Evolutionary conservation across 2,888 invertebrate species (phyloP), one percentile per base, ranked within the genome.

Genomic region (Bhutanitis thaidina): DNA sequence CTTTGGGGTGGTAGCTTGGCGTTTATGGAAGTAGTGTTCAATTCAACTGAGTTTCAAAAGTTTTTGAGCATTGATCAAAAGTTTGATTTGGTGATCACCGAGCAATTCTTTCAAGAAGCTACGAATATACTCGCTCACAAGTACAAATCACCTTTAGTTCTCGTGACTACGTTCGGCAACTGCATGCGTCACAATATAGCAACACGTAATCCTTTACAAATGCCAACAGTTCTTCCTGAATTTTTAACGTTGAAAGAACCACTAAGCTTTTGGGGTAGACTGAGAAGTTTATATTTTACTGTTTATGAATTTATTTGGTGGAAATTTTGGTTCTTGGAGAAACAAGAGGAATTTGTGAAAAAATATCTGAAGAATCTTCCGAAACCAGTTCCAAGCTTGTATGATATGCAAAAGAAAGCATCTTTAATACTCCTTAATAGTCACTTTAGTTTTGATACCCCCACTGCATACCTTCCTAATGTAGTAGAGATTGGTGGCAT

Each of bases 401-500:
- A 68, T 45, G 81, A 87, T 3, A 51, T 88, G 55, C 80, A 89
- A 56, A 77, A 55, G 45, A 80, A 90, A 54, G 74, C 74, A 1
- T 80, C 90, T 0, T 48, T 91, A 53, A 65, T 90, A 20, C 62
- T 91, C 20, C 61, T 88, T 0, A 91, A 91, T 61, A 74, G 81
- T 7, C 91, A 92, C 61, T 86, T 81, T 38, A 90, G 89, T 65
- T 80, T 88, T 51, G 85, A 87, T 41, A 57, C 71, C 5, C 77
- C 90, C 0, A 68, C 76, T 7, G 91, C 92, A 0, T 77, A 87
- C 16, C 75, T 90, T 1, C 92, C 92, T 0, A 91, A 90, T 62
- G 77, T 91, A 52, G 74, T 92, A 1, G 91, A 92, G 61, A 81
- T 92, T 43, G 92, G 92, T 13, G 92, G 92, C 20, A 65, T 87